Base-by-base conservation (phyloP, 2,797 vertebrate species). In the Microctenopoma steveboyesi region DNA sequence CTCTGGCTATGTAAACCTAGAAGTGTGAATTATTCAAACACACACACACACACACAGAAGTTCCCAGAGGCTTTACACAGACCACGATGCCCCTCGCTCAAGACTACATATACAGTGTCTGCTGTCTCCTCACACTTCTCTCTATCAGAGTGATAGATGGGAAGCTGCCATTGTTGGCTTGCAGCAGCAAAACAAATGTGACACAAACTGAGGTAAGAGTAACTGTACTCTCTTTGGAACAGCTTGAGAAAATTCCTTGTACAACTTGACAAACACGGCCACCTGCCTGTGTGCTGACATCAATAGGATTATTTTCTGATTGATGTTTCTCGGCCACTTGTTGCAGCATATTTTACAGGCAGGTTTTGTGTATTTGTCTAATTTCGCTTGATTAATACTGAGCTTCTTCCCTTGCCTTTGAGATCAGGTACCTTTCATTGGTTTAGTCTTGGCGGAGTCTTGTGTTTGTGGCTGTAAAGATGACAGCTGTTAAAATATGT, bases 1-100 rank as follows among this genome's bases (percentile, higher is more conserved):
- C 86, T 74, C 60, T 59, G 83, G 91, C 86, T 61, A 37, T 81
- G 90, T 90, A 91, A 92, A 87, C 72, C 78, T 87, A 91, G 88
- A 87, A 72, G 81, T 78, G 76, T 88, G 76, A 82, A 88, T 86
- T 79, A 87, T 79, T 86, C 74, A 69, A 54, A 63, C 70, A 27
- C 69, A 53, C 46, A 40, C 56, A 69, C n/a, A n/a, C 62, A 69
- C 60, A 72, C 79, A 64, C 22, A 22, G 22, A 45, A 25, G 16
- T 59, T 59, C 78, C 61, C 54, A 25, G 22, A 70, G 65, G 71
- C 53, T 61, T 55, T 55, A 71, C 82, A 75, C 12, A 56, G 15
- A 54, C 73, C 50, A 77, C 39, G 11, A 65, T 77, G 75, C 71
- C 67, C 77, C 10, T 2, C 65, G 82, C 83, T 90, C 88, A 81